These are phyloP conservation scores for Cotesia glomerata DNA, from an alignment of 1,140 invertebrate genomes.

Conservation along the genomic window DNA sequence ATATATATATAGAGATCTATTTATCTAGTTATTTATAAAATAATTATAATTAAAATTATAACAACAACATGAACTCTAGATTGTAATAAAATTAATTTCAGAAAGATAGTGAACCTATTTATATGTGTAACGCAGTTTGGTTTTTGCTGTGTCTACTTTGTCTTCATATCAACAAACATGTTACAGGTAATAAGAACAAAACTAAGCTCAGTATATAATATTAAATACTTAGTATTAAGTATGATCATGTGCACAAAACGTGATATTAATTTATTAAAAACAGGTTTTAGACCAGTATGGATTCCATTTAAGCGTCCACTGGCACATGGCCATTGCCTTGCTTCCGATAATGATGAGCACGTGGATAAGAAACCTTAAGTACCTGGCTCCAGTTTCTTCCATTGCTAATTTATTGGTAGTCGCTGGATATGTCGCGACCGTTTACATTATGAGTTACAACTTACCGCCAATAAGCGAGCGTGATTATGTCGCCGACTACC, in stretches of 20 bases:
- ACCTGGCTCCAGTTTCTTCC: slow-evolving; percentile 74
- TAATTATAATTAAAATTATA: slow-evolving; percentile 1
- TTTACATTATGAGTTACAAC: slow-evolving; percentile 74
- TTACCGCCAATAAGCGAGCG: slow-evolving; percentile 68
- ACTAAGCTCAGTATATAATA: slow-evolving; percentile 11
- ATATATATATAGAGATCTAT: background rate
- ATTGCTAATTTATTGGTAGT: slow-evolving; percentile 76
- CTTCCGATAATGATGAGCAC: slow-evolving; percentile 75
- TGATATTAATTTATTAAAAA: slow-evolving; percentile 1
- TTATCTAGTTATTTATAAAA: background rate
- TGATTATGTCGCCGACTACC: slow-evolving; percentile 65
- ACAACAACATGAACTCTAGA: background rate
- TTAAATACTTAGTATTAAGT: background rate
- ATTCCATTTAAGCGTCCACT: slow-evolving; percentile 66
- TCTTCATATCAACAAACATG: slow-evolving; percentile 86
- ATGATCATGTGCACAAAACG: background rate
- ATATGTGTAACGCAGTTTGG: slow-evolving; percentile 91
- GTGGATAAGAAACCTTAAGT: slow-evolving; percentile 79
- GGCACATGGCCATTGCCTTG: slow-evolving; percentile 75
- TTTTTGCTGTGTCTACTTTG: slow-evolving; percentile 94
- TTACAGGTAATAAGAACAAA: slow-evolving; percentile 68
- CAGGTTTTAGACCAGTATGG: slow-evolving; percentile 72
- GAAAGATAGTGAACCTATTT: slow-evolving; percentile 75
- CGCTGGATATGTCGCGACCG: slow-evolving; percentile 69
- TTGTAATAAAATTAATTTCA: slow-evolving; percentile 47